These are phyloP conservation scores for Passer montanus DNA, from an alignment of 2,113 vertebrate species.

Conservation along the genomic window DNA sequence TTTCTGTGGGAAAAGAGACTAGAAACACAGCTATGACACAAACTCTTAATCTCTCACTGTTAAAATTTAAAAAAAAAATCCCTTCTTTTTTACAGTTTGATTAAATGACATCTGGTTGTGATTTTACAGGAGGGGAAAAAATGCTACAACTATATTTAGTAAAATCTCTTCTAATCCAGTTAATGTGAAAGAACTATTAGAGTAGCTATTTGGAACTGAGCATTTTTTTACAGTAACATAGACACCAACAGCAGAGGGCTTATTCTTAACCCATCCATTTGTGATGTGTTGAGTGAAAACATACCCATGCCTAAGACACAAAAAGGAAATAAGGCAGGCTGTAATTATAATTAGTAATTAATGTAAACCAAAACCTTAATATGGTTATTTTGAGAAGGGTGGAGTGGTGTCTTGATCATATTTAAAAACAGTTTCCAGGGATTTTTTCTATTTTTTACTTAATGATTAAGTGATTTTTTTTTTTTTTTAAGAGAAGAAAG, in stretches of 20 bases:
- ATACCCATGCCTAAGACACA: neutral
- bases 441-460: neutral
- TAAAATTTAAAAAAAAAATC: constrained; percentile 44
- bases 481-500: too few species aligned
- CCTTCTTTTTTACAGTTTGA: constrained; percentile 39
- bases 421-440: neutral
- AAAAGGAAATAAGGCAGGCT: constrained; percentile 3
- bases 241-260: constrained; percentile 10
- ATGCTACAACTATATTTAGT: neutral
- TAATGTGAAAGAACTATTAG: neutral
- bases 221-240: neutral
- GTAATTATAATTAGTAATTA: constrained; percentile 20
- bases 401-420: neutral
- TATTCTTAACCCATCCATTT: neutral
- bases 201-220: neutral
- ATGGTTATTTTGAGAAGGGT: neutral
- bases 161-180: constrained; percentile 49
- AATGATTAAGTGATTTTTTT: neutral
- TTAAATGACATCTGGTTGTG: constrained; percentile 3
- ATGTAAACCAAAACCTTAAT: neutral
- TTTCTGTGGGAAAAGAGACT: constrained; percentile 8
- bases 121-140: neutral
- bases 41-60: constrained; percentile 53
- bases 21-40: neutral
- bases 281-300: constrained; percentile 26